Conservation (phyloP, 1,140 invertebrate genomes). For the Stenopsyche tienmushanensis region DNA sequence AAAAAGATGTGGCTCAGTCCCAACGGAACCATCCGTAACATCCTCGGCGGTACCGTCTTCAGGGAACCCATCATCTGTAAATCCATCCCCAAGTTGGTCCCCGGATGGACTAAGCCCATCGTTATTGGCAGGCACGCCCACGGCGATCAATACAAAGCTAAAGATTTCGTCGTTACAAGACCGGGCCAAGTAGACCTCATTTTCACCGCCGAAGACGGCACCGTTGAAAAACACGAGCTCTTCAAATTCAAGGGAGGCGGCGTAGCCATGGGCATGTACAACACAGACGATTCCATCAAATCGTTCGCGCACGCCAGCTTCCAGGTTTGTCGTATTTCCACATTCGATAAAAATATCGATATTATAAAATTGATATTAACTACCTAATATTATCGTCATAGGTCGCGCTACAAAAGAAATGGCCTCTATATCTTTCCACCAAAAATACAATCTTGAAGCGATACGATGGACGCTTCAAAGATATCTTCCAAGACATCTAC, state of each 20-base stretch:
- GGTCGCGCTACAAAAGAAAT: constrained; percentile 78
- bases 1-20: constrained; percentile 93
- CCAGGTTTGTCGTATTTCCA: constrained; percentile 51
- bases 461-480: constrained; percentile 91
- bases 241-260: constrained; percentile 77
- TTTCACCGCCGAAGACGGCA: constrained; percentile 63
- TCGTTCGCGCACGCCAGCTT: constrained; percentile 86
- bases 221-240: constrained; percentile 58
- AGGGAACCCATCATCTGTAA: constrained; percentile 87
- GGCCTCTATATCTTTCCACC: constrained; percentile 84
- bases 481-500: constrained; percentile 89
- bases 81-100: constrained; percentile 83
- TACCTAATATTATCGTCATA: constrained; percentile 46
- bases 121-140: constrained; percentile 87
- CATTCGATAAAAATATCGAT: not conserved
- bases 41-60: constrained; percentile 88
- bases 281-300: constrained; percentile 81
- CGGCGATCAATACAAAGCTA: constrained; percentile 90
- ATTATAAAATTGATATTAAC: not conserved
- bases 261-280: constrained; percentile 86
- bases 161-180: constrained; percentile 73
- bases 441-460: constrained; percentile 91
- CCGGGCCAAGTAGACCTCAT: constrained; percentile 73
- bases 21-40: constrained; percentile 90
- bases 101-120: constrained; percentile 80